These are phyloP conservation scores for Netelia melanura DNA, from an alignment of 2,888 invertebrate genomes.

Conservation along the genomic window DNA sequence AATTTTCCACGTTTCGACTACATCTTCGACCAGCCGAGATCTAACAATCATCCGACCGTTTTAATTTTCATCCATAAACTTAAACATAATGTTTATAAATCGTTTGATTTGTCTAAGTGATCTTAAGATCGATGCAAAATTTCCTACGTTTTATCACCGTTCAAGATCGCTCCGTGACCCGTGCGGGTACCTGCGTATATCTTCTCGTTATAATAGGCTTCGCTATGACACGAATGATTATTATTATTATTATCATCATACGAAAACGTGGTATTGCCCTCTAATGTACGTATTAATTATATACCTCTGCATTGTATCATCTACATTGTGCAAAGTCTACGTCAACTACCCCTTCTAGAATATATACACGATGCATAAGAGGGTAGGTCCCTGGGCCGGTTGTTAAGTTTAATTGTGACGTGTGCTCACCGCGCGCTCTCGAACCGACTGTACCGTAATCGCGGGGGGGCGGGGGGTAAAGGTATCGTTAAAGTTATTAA, in stretches of 20 bases:
- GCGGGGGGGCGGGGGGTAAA: slow-evolving; percentile 38
- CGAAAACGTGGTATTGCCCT: slow-evolving; percentile 42
- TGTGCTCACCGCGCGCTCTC: slow-evolving; percentile 64
- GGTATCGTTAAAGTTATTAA: slow-evolving; percentile 72
- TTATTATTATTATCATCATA: slow-evolving; percentile 48
- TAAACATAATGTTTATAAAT: too few species aligned
- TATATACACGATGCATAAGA: slow-evolving; percentile 21
- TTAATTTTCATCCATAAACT: too few species aligned
- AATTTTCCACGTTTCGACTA: too few species aligned
- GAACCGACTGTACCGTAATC: slow-evolving; percentile 69
- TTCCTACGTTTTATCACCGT: too few species aligned
- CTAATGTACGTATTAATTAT: slow-evolving; percentile 58
- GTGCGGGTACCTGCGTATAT: slow-evolving; percentile 6
- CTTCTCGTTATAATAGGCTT: slow-evolving; percentile 43
- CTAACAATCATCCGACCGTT: too few species aligned
- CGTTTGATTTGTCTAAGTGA: too few species aligned
- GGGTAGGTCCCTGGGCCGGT: slow-evolving; percentile 63
- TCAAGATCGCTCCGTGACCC: too few species aligned
- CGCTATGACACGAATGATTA: slow-evolving; percentile 42
- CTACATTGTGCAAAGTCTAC: neutral
- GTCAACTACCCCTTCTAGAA: slow-evolving; percentile 12
- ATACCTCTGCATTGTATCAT: slow-evolving; percentile 49
- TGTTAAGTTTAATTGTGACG: slow-evolving; percentile 75
- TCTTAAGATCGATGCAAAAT: too few species aligned
- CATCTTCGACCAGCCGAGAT: too few species aligned